Percentiles rank a stretch among this genome's conserved stretches.
Conservation (phyloP, 2,113 vertebrate species). For the Murina feae region DNA sequence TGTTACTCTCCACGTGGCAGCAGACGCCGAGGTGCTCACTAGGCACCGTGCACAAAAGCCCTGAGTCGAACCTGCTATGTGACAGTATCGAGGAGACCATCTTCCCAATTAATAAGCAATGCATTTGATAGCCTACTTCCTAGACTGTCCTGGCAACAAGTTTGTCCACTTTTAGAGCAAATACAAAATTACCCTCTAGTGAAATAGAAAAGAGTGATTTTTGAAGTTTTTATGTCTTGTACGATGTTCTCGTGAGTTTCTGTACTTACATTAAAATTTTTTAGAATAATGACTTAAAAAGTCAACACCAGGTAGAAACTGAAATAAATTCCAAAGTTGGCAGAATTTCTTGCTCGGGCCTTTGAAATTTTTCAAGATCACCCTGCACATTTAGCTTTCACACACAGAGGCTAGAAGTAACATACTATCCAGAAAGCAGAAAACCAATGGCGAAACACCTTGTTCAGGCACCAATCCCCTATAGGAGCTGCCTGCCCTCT, state of each 20-base stretch:
- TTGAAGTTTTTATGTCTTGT: too few species aligned
- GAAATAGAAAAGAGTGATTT: neutral
- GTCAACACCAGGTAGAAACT: neutral
- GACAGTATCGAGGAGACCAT: neutral
- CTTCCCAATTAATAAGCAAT: neutral
- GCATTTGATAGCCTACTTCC: neutral
- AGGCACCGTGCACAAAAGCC: neutral
- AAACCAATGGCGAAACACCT: neutral
- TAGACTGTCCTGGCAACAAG: neutral
- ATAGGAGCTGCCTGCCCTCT: neutral
- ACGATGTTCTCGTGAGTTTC: neutral
- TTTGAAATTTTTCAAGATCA: neutral
- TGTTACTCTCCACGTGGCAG: neutral
- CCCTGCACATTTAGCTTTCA: neutral
- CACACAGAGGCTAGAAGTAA: neutral
- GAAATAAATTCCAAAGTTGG: neutral
- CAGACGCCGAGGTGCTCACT: neutral
- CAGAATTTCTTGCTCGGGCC: neutral
- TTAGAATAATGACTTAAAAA: conserved; percentile 3
- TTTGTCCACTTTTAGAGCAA: neutral
- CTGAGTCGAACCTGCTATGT: neutral
- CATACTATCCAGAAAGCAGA: neutral
- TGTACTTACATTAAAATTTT: neutral
- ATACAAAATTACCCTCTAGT: neutral
- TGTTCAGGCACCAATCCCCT: neutral